Evolutionary conservation across 2,113 vertebrate genomes (phyloP).

Genomic region (Stegostoma tigrinum): DNA sequence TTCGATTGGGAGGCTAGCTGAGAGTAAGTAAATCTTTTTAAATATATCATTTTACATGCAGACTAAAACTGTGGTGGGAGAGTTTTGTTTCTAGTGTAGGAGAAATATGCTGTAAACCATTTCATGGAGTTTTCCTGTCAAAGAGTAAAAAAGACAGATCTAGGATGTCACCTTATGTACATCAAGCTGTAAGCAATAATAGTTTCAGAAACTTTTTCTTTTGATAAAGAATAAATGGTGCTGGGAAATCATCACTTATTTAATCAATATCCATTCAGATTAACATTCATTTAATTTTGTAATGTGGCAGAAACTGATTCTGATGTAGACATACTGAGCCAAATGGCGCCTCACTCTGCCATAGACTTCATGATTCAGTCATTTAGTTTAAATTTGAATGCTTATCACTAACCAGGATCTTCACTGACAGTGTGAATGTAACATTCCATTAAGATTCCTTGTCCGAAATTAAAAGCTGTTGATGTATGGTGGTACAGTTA

Average conservation of each 20-base stretch:
- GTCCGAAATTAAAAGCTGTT: neutral
- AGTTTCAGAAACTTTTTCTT: neutral
- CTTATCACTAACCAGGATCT: neutral
- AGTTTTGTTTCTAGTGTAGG: neutral
- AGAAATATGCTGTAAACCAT: neutral
- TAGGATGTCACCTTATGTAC: neutral
- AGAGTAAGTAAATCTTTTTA: constrained; percentile 25
- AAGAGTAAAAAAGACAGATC: neutral
- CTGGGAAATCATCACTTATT: neutral
- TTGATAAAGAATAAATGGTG: neutral
- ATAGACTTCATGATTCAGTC: too few species aligned
- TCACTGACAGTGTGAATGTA: neutral
- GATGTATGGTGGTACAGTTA: neutral
- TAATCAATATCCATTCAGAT: neutral
- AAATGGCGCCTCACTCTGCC: too few species aligned
- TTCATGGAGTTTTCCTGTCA: neutral
- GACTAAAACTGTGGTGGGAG: neutral
- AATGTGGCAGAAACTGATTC: neutral
- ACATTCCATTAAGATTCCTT: neutral
- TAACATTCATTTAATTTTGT: neutral
- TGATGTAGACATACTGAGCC: neutral
- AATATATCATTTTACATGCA: neutral
- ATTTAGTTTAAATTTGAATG: too few species aligned
- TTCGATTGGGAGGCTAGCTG: neutral
- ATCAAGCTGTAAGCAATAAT: neutral